Evolutionary conservation across 2,113 vertebrate genomes (phyloP).

Genomic region (Lepidothrix coronata): DNA sequence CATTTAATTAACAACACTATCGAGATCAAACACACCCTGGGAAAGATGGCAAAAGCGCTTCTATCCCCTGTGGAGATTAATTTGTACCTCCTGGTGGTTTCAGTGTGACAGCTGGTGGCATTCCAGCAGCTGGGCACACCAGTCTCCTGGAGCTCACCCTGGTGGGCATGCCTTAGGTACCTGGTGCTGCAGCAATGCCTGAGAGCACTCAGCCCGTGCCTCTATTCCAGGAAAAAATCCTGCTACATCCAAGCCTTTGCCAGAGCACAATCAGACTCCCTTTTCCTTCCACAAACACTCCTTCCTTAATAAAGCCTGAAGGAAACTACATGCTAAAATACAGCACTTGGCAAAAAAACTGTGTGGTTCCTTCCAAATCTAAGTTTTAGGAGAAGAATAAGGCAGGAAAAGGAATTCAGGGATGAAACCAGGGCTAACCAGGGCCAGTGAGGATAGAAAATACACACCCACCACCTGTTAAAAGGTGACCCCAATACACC

Average conservation of each 20-base stretch:
- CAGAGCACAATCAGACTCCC: neutral
- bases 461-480: neutral
- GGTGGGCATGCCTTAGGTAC: too few relatives aligned
- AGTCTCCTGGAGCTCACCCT: neutral
- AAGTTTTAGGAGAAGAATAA: neutral
- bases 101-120: slow-evolving; percentile 19
- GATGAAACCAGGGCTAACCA: fast-evolving
- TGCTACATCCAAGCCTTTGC: neutral
- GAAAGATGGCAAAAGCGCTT: neutral
- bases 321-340: neutral
- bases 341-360: neutral
- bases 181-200: neutral
- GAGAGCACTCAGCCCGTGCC: fast-evolving
- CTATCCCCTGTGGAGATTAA: neutral
- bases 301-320: neutral
- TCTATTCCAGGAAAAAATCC: neutral
- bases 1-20: neutral
- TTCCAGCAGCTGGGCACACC: neutral
- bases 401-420: neutral
- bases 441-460: neutral
- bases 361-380: neutral
- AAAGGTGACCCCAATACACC: neutral
- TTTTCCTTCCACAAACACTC: neutral
- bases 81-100: neutral
- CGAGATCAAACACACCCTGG: fast-evolving